phyloP scores from a whole-genome alignment of 2,113 vertebrate genomes.

The Pedionomus torquatus region DNA sequence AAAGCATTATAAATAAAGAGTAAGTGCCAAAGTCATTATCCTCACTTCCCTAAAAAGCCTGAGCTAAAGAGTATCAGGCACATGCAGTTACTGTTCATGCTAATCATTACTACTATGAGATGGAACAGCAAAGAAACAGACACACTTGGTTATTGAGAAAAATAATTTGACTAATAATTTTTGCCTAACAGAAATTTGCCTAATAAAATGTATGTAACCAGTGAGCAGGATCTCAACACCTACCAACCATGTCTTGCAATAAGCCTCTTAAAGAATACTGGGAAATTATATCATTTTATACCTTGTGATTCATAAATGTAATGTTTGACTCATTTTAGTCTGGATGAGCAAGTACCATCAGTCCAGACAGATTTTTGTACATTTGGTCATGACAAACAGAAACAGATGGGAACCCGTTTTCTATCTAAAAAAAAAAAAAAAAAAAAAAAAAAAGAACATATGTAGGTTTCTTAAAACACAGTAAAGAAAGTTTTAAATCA shows the following conservation, averaged over 20 bases:
- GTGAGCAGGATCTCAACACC: neutral
- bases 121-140: neutral
- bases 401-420: neutral
- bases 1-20: constrained; percentile 35
- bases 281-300: neutral
- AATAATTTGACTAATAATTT: neutral
- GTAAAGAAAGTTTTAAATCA: constrained; percentile 30
- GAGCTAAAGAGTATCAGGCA: constrained; percentile 32
- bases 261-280: neutral
- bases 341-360: neutral
- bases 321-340: neutral
- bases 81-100: neutral
- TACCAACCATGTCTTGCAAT: neutral
- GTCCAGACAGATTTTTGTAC: constrained; percentile 39
- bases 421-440: neutral
- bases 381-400: constrained; percentile 30
- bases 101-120: constrained; percentile 16
- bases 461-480: constrained; percentile 20
- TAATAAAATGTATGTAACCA: neutral
- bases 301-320: neutral
- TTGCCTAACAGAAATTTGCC: neutral
- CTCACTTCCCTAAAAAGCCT: neutral
- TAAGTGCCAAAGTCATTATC: constrained; percentile 32
- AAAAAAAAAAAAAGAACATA: neutral
- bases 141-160: neutral